phyloP scores from a whole-genome alignment of 2,797 vertebrate species.

The Diceros bicornis region DNA sequence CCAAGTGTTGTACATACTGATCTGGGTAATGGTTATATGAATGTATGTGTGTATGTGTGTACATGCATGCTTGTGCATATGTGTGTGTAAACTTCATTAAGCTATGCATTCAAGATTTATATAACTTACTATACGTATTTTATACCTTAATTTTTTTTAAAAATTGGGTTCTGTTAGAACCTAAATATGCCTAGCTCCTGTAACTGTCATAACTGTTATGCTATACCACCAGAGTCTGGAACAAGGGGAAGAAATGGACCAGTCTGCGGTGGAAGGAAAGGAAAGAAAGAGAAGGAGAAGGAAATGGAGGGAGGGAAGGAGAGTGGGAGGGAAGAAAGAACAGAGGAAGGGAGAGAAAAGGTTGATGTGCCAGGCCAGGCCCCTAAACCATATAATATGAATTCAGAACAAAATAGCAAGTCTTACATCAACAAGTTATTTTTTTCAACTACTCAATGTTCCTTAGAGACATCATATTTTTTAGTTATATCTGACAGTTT shows the following conservation, averaged over 20 bases:
- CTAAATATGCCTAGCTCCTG: background rate
- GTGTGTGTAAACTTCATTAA: background rate
- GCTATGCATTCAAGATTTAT: background rate
- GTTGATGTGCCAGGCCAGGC: background rate
- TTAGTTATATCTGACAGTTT: background rate
- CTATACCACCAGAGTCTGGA: background rate
- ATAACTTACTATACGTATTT: background rate
- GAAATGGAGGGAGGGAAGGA: background rate
- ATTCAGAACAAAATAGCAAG: background rate
- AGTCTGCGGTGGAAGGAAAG: background rate
- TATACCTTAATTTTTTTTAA: background rate
- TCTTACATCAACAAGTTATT: background rate
- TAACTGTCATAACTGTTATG: background rate
- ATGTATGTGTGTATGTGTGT: background rate
- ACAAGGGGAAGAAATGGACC: background rate
- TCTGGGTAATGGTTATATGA: background rate
- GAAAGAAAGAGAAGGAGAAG: background rate
- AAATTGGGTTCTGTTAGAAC: background rate
- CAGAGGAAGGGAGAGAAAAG: background rate
- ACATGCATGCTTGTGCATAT: background rate
- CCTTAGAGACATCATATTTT: background rate
- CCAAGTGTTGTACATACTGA: background rate
- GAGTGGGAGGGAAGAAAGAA: background rate
- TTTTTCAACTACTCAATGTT: background rate
- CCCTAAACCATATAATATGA: background rate